Conservation (phyloP, 2,888 invertebrate species). For the Pheosia tremula region DNA sequence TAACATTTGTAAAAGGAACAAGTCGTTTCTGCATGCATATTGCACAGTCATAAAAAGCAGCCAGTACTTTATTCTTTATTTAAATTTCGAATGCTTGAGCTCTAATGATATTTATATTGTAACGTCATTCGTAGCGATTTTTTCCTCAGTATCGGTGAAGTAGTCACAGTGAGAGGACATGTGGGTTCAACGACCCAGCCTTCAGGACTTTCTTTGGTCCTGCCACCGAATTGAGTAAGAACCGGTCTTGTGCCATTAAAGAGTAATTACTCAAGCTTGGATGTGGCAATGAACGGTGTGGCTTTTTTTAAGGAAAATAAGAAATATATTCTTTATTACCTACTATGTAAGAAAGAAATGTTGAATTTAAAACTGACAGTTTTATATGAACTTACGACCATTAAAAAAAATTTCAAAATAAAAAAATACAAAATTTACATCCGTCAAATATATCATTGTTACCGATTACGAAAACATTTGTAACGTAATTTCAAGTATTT, state of each 20-base stretch:
- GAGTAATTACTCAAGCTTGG: background rate
- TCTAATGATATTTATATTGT: constrained; percentile 2
- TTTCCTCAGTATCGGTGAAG: constrained; percentile 29
- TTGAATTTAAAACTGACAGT: background rate
- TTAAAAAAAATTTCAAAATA: background rate
- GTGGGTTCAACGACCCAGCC: constrained; percentile 47
- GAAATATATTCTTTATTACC: too few relatives aligned
- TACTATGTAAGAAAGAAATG: background rate
- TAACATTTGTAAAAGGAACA: too few relatives aligned
- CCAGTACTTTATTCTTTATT: background rate
- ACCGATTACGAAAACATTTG: constrained; percentile 10
- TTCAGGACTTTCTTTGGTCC: constrained; percentile 53
- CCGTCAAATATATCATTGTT: background rate
- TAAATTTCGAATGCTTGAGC: background rate
- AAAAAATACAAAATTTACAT: background rate
- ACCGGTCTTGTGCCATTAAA: constrained; percentile 26
- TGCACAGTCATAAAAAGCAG: background rate
- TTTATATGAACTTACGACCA: background rate
- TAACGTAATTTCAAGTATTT: constrained; percentile 19
- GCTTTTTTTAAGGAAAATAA: background rate
- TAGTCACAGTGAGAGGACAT: constrained; percentile 23
- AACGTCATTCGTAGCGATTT: constrained; percentile 24
- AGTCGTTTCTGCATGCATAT: too few relatives aligned
- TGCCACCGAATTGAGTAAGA: constrained; percentile 28
- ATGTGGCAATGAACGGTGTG: background rate